Evolutionary conservation across 2,888 invertebrate genomes (phyloP).

Genomic region (Acleris cristana): DNA sequence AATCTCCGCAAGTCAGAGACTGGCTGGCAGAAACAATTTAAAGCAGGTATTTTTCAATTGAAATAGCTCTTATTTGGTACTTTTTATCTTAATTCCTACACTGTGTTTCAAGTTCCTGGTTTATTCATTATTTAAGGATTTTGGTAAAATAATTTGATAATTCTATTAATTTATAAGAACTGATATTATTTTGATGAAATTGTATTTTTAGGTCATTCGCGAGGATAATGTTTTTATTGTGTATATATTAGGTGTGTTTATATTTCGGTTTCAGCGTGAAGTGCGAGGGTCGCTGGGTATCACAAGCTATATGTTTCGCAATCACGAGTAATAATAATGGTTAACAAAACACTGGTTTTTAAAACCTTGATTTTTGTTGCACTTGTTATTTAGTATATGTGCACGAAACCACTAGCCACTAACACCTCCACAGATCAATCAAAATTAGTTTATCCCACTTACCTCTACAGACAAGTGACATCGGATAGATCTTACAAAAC

Average conservation of each 20-base stretch:
- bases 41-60: slow-evolving; percentile 36
- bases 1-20: slow-evolving; percentile 30
- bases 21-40: slow-evolving; percentile 27
- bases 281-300: too few relatives aligned
- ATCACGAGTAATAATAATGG: too few relatives aligned
- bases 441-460: slow-evolving; percentile 51
- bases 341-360: too few relatives aligned
- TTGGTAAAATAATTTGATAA: neutral
- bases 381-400: neutral
- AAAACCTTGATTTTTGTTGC: neutral
- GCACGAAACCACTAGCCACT: slow-evolving; percentile 2
- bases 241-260: too few relatives aligned
- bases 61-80: slow-evolving; percentile 29
- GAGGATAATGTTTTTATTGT: too few relatives aligned
- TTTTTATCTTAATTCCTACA: slow-evolving; percentile 20
- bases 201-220: too few relatives aligned
- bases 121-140: slow-evolving; percentile 15
- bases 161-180: too few relatives aligned
- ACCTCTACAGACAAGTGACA: slow-evolving; percentile 81
- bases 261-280: too few relatives aligned
- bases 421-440: slow-evolving; percentile 29
- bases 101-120: neutral
- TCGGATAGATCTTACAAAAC: slow-evolving; percentile 58
- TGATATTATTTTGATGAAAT: too few relatives aligned
- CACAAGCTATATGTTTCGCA: too few relatives aligned